Evolutionary conservation across 1,140 invertebrate genomes (phyloP).

Genomic region (Adelges cooleyi): DNA sequence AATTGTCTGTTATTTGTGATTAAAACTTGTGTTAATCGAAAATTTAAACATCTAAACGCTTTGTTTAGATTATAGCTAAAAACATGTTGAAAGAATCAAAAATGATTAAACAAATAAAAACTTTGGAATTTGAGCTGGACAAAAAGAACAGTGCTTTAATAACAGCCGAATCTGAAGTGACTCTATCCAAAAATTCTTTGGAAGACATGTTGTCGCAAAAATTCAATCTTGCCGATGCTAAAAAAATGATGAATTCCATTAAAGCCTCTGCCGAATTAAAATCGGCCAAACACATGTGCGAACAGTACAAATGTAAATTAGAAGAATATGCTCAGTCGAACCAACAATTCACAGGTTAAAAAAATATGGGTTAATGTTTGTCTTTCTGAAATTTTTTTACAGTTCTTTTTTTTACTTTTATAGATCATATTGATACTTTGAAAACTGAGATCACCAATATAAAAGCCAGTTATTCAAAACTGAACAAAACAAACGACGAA

Average conservation of each 20-base stretch:
- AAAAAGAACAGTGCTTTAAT: background rate
- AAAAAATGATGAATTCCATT: background rate
- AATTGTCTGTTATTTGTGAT: too few species aligned
- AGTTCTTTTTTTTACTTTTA: background rate
- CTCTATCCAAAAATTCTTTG: background rate
- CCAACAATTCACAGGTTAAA: background rate
- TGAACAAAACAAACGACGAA: slow-evolving; percentile 1
- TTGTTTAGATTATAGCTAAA: background rate
- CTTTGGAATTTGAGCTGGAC: slow-evolving; percentile 7
- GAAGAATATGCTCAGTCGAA: background rate
- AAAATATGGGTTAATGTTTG: background rate
- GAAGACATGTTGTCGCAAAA: slow-evolving; percentile 4
- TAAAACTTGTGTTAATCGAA: too few species aligned
- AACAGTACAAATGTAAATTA: slow-evolving; percentile 1
- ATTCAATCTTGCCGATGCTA: slow-evolving; percentile 3
- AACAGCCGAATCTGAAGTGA: slow-evolving; percentile 3
- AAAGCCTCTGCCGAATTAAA: slow-evolving; percentile 16
- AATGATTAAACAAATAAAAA: background rate
- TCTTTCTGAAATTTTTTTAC: background rate
- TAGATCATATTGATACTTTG: slow-evolving; percentile 2
- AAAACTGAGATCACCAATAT: background rate
- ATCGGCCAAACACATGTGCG: slow-evolving; percentile 2
- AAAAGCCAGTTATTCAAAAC: background rate
- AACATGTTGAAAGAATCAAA: slow-evolving; percentile 7
- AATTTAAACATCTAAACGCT: too few species aligned